Evolutionary conservation across 1,140 invertebrate genomes (phyloP), one percentile per base, ranked within the genome.

Genomic region (Drosophila arizonae): DNA sequence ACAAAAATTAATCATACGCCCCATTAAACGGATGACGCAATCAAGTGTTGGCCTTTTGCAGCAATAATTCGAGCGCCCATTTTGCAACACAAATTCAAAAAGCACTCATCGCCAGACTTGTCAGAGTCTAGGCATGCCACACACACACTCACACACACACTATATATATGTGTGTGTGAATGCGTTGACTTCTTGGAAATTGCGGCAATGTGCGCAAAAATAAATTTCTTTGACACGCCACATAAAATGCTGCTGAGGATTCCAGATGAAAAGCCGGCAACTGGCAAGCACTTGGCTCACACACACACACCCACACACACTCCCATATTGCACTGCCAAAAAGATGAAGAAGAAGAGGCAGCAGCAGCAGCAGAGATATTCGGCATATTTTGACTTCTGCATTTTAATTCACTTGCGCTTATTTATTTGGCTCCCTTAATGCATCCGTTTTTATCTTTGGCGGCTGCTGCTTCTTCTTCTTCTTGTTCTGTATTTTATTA

Each of bases 21-120:
- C 82, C 84, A 86, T 86, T 87, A 81, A 79, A 86, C 81, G 77
- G 30, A 87, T 86, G 82, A 86, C 79, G 82, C 67, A 86, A 86
- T 70, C 54, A 57, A 69, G 61, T 68, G 64, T 66, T 62, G 55
- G 54, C 52, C 62, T 51, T 63, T 62, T 77, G 43, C 71, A 75
- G 56, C 65, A 55, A 76, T 67, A 69, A 86, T 86, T 76, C 81
- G 72, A 50, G 61, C 62, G 52, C 76, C 21, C 21, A 26, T 84
- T 72, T 61, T 79, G 62, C 72, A 58, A 79, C 30, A 65, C 63
- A 79, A 79, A 72, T 76, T 64, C 21, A 55, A 46, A 57, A 48
- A 67, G 70, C 64, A 72, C 70, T 72, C 70, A 72, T 72, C 55
- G 64, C 43, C 43, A 45, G 24, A 57, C 43, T 65, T 56, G 68